Conservation (phyloP, 2,113 vertebrate species). For the Cyphomyrus plagiostoma region DNA sequence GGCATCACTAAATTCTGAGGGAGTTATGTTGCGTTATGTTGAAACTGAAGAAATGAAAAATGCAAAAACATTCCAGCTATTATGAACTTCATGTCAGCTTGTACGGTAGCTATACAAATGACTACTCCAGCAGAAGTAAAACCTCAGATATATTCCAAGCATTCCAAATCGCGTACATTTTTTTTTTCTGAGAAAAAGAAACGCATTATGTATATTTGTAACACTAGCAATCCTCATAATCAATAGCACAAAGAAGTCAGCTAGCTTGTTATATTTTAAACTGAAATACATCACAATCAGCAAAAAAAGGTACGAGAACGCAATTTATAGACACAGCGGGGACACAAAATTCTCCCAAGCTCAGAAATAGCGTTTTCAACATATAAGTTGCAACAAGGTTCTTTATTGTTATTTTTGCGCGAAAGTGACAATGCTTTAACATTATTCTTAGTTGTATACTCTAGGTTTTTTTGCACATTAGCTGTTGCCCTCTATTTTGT, state of each 20-base stretch:
- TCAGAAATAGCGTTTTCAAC: background rate
- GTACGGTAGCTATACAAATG: background rate
- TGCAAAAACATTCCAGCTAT: background rate
- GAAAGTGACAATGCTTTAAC: background rate
- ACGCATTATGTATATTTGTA: background rate
- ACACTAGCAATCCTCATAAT: background rate
- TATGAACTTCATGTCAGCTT: background rate
- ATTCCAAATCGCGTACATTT: background rate
- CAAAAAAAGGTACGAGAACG: background rate
- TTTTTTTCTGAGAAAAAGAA: background rate
- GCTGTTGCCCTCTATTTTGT: slow-evolving; percentile 3
- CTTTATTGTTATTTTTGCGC: background rate
- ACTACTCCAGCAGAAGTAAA: background rate
- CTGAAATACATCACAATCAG: background rate
- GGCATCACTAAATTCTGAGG: background rate
- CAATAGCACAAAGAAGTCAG: background rate
- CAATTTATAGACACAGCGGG: background rate
- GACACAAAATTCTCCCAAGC: background rate
- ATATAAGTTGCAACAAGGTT: background rate
- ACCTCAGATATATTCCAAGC: background rate
- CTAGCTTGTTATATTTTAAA: background rate
- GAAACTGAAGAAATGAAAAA: background rate
- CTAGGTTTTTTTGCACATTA: background rate
- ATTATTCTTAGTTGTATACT: background rate
- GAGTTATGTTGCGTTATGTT: background rate